Conservation (phyloP, 2,113 vertebrate species). For the Eulacestoma nigropectus region DNA sequence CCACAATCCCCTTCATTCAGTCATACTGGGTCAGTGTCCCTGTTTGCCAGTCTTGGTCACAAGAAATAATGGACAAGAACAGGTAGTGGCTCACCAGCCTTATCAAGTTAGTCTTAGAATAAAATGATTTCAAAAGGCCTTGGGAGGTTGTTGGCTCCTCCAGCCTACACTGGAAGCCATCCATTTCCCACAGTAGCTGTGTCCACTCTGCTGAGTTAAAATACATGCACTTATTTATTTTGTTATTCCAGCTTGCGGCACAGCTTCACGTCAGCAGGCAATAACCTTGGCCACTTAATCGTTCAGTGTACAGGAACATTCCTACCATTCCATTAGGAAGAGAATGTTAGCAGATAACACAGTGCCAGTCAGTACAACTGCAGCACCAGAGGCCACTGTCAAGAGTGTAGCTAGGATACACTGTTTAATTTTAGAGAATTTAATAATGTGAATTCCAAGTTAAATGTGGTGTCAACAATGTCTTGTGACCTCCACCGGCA, state of each 20-base stretch:
- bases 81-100: neutral
- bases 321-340: neutral
- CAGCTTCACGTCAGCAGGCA: neutral
- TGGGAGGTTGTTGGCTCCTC: neutral
- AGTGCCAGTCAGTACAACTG: neutral
- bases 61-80: neutral
- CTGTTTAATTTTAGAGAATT: neutral
- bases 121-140: neutral
- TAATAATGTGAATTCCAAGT: neutral
- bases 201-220: neutral
- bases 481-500: neutral
- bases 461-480: neutral
- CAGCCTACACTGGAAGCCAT: neutral
- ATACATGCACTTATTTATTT: neutral
- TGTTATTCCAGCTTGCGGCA: neutral
- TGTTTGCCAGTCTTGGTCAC: neutral
- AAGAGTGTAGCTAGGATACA: neutral
- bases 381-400: neutral
- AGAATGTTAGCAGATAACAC: neutral
- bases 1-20: neutral
- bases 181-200: neutral
- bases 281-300: neutral
- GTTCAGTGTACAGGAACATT: neutral
- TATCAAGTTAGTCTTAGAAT: neutral
- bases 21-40: rapidly evolving